Conservation (phyloP, 2,797 vertebrate species). For the Octomys mimax region DNA sequence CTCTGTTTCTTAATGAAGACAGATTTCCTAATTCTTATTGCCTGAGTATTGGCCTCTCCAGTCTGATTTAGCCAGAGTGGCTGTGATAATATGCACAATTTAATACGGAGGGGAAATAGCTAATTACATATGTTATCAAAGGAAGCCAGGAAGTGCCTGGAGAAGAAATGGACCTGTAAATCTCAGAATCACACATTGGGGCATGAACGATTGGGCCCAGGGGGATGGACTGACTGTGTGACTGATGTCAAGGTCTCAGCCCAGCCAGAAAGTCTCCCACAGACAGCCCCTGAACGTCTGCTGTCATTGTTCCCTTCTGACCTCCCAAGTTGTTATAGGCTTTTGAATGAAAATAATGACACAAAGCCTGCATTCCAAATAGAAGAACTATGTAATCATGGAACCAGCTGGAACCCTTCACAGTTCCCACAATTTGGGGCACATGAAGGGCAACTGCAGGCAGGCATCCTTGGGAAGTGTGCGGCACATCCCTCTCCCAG, state of each 20-base stretch:
- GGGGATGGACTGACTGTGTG: not conserved
- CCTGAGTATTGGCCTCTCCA: conserved; percentile 51
- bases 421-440: not conserved
- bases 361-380: not conserved
- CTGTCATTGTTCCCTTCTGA: not conserved
- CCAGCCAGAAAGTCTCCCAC: not conserved
- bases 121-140: conserved; percentile 67
- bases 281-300: not conserved
- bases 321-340: fast-evolving
- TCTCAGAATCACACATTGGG: not conserved
- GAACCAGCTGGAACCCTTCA: not conserved
- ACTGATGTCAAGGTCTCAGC: not conserved
- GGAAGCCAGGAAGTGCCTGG: conserved; percentile 48
- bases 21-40: conserved; percentile 65
- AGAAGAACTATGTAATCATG: not conserved
- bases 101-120: conserved; percentile 65
- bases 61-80: conserved; percentile 70
- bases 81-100: conserved; percentile 57
- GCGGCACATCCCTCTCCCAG: no score
- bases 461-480: not conserved
- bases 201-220: not conserved
- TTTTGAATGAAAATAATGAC: not conserved
- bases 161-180: not conserved
- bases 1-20: conserved; percentile 64
- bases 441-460: not conserved